phyloP scores from a whole-genome alignment of 2,113 vertebrate species.

The Parotia lawesii region DNA sequence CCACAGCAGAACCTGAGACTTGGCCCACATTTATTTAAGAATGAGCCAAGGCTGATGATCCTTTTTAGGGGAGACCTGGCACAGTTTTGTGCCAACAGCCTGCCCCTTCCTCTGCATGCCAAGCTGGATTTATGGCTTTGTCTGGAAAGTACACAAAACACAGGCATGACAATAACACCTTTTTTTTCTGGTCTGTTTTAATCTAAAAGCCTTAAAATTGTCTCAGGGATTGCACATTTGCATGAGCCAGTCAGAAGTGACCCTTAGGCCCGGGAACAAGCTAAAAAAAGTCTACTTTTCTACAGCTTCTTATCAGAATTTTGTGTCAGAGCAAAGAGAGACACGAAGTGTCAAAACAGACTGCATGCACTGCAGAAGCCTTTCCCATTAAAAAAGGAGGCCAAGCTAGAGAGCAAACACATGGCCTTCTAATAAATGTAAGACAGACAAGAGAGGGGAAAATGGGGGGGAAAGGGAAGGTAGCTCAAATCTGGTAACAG shows the following conservation, averaged over 20 bases:
- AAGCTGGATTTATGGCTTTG: not conserved
- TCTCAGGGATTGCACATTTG: not conserved
- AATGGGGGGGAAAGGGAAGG: not conserved
- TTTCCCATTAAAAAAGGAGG: not conserved
- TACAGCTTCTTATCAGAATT: not conserved
- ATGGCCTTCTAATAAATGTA: not conserved
- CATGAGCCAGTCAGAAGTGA: not conserved
- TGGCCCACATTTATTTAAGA: not conserved
- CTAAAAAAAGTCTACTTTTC: not conserved
- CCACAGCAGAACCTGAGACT: not conserved
- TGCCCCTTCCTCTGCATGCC: not conserved
- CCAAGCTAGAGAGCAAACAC: not conserved
- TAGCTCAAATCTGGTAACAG: not conserved
- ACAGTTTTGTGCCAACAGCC: not conserved
- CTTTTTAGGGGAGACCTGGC: not conserved
- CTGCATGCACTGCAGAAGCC: not conserved
- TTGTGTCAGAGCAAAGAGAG: not conserved
- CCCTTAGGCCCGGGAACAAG: not conserved
- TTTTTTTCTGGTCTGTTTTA: not conserved
- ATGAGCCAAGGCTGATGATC: not conserved
- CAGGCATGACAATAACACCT: not conserved
- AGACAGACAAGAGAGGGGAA: not conserved
- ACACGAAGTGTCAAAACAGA: not conserved
- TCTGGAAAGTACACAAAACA: not conserved
- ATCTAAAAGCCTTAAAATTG: not conserved